These are phyloP conservation scores for Patagioenas fasciata DNA, from an alignment of 2,113 vertebrate genomes.

Conservation along the genomic window DNA sequence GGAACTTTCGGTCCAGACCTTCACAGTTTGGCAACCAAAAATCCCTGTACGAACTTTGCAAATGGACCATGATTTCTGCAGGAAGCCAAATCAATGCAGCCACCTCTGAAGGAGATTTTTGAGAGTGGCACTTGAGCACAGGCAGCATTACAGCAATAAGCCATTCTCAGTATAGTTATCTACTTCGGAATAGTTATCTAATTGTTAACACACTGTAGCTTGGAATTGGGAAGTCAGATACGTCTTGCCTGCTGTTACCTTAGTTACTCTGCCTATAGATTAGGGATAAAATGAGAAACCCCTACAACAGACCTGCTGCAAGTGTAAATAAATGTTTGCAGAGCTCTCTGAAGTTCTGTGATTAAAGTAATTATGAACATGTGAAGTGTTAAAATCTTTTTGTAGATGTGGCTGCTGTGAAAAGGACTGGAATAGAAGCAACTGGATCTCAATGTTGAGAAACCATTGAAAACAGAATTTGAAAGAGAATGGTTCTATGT, in stretches of 20 bases:
- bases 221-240: constrained; percentile 58
- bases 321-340: constrained; percentile 46
- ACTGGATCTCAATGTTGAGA: not conserved
- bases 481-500: not conserved
- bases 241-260: constrained; percentile 54
- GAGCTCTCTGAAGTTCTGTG: constrained; percentile 1
- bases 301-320: not conserved
- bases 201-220: constrained; percentile 48
- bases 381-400: constrained; percentile 46
- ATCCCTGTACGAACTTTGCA: not conserved
- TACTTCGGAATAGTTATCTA: constrained; percentile 43
- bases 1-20: not conserved
- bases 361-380: constrained; percentile 8
- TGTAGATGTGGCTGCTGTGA: constrained; percentile 23
- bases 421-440: constrained; percentile 23
- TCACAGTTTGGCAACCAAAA: not conserved
- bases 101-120: not conserved
- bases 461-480: constrained; percentile 10
- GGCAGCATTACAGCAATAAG: not conserved
- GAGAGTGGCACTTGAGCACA: not conserved
- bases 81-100: not conserved
- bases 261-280: constrained; percentile 35
- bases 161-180: not conserved
- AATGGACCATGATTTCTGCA: not conserved
- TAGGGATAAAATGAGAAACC: constrained; percentile 39